A percentile compares a stretch with the other conserved stretches of the same genome.
phyloP scores from a whole-genome alignment of 2,797 vertebrate genomes.

The Alfaro cultratus region DNA sequence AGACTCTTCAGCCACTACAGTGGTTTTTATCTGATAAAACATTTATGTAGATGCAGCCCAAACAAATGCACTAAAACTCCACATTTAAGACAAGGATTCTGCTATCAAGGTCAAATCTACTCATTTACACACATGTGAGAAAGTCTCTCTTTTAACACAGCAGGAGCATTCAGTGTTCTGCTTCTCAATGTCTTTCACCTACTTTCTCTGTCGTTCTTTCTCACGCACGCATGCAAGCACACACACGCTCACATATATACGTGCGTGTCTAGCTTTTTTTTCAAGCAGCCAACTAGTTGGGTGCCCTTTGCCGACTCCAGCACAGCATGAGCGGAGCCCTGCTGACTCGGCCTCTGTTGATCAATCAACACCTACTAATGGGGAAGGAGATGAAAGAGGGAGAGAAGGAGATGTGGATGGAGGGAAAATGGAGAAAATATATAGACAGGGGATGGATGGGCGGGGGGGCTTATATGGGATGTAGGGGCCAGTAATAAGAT shows the following conservation, averaged over 20 bases:
- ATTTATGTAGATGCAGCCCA: not conserved
- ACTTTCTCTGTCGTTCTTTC: not conserved
- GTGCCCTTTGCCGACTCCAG: constrained; percentile 29
- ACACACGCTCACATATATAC: not conserved
- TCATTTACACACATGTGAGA: constrained; percentile 26
- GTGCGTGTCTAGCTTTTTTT: constrained; percentile 17
- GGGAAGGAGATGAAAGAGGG: constrained; percentile 55
- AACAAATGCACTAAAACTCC: not conserved
- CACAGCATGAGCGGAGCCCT: constrained; percentile 57
- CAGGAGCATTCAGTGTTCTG: constrained; percentile 37
- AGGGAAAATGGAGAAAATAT: constrained; percentile 12
- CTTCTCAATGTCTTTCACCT: constrained; percentile 22
- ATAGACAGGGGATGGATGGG: not conserved
- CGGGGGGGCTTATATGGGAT: constrained; percentile 22
- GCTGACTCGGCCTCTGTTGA: constrained; percentile 56
- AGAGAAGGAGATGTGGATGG: constrained; percentile 19
- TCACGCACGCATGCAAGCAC: not conserved
- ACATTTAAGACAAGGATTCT: constrained; percentile 14
- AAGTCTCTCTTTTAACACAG: constrained; percentile 65
- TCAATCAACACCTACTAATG: constrained; percentile 69
- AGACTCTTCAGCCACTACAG: not conserved
- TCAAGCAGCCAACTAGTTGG: constrained; percentile 11
- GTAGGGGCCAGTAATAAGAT: constrained; percentile 8
- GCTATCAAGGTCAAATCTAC: constrained; percentile 42
- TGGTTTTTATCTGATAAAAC: not conserved